Conservation (phyloP, 2,888 invertebrate species). For the Acanthosepion lycidas region DNA sequence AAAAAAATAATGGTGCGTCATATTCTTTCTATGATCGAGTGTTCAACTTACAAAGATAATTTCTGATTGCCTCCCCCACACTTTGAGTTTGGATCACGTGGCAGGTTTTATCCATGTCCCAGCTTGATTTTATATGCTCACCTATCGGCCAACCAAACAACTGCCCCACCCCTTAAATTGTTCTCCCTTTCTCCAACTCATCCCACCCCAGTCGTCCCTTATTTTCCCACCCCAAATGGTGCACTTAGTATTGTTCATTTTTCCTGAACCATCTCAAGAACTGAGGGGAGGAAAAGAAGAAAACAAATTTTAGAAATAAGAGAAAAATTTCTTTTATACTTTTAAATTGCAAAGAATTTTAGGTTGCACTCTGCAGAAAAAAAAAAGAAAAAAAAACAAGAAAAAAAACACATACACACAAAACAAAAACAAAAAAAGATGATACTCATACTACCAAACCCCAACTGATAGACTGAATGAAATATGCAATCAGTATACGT, state of each 20-base stretch:
- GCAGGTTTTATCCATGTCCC: neutral
- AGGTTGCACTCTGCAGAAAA: neutral
- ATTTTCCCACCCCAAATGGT: neutral
- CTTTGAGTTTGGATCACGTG: neutral
- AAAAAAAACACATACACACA: neutral
- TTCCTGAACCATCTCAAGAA: conserved; percentile 8
- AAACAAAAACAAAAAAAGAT: neutral
- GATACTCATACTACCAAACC: neutral
- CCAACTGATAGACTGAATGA: neutral
- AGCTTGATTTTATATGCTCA: conserved; percentile 33
- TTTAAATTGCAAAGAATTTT: neutral
- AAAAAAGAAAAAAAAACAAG: no score
- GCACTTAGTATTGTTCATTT: neutral
- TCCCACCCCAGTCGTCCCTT: neutral
- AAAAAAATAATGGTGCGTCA: neutral
- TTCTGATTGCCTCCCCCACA: neutral
- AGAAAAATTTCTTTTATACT: conserved; percentile 6
- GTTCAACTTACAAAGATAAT: neutral
- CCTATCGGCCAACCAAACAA: neutral
- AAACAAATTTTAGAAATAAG: neutral
- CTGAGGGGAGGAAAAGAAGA: neutral
- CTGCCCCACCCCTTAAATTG: neutral
- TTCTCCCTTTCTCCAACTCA: no score
- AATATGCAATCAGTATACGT: neutral
- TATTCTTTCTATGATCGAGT: conserved; percentile 33